Base-by-base conservation (phyloP, 2,888 invertebrate species). In the Thera britannica region DNA sequence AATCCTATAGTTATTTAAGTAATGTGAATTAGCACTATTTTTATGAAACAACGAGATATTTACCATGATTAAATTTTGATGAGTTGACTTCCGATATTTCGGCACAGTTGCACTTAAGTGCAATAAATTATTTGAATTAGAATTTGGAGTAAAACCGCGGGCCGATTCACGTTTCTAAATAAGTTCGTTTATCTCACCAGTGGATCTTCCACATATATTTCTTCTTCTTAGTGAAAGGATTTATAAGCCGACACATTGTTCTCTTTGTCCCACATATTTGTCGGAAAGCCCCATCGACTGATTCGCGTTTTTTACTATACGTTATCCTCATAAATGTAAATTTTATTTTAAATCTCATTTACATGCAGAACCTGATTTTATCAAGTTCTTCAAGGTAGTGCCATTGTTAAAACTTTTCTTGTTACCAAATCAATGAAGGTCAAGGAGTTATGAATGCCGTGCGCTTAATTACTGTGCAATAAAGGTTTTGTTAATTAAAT, bases 351-450 rank as follows among this genome's bases (percentile, higher is more conserved):
- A 58, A 49, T 44, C 57, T 12, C 7, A 11, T 55, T 12, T 12
- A 11, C 44, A n/a, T 54, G 38, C 56, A 51, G 49, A 65, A 60
- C 60, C 56, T 41, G 65, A 60, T 65, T 60, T 41, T 41, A 55
- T 1, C 12, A 41, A 48, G n/a, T 11, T 48, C 34, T 11, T n/a
- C 49, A 65, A 49, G 48, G 51, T n/a, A 54, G 36, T 56, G n/a
- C 7, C 11, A 58, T 64, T 64, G 52, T 48, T 55, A 7, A 49
- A 48, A 23, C 38, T 55, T 49, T 52, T 59, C 54, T 12, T 46
- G 9, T 59, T 59, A 60, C 48, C 44, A 46, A 65, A 65, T 65
- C 48, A 65, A 65, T 59, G 59, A 65, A 65, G 65, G 65, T 59
- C 65, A 59, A 44, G 34, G n/a, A 58, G 34, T 44, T 3, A 54